Base-by-base conservation (phyloP, 1,140 invertebrate genomes). In the Drosophila santomea region DNA sequence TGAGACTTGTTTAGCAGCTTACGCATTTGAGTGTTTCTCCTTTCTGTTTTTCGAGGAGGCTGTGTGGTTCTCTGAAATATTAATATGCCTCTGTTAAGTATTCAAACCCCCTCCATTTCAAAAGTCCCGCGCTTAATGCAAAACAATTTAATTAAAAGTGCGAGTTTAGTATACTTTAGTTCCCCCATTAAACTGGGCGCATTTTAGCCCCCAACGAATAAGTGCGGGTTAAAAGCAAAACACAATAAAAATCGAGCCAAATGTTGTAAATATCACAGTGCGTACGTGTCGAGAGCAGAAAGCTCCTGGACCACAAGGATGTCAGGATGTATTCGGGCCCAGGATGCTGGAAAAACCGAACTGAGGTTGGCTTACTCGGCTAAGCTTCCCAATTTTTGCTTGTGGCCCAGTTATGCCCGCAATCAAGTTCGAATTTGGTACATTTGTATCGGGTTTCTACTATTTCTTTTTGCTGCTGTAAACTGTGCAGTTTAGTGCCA, bases 1-100 rank as follows among this genome's bases (percentile, higher is more conserved):
- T 67, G 60, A 55, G 72, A 50, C 72, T 66, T 68, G 38, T 56
- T 76, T 76, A 77, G 60, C 74, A 77, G 62, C 74, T 77, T 76
- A 76, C 12, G 62, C 25, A 60, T 63, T 76, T 76, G 62, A 76
- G 74, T 68, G 67, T 76, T 20, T n/a, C 41, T 43, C 15, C 6
- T 41, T 20, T 2, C 3, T 20, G 12, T 20, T 17, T 11, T 25
- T 25, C 0, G 23, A 25, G 23, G 23, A 1, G 41, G 2, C n/a
- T 12, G n/a, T n/a, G n/a, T n/a, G 7, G n/a, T n/a, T 1, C 43
- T 17, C 11, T 45, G 43, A 67, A 76, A 76, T 76, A 76, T 75
- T 59, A 75, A 76, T 76, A 48, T 56, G 20, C 5, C 38, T 39
- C 11, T 17, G 11, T 28, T 15, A 50, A 50, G 23, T 38, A 36